Base-by-base conservation (phyloP, 1,140 invertebrate genomes). In the Acarapis woodi region DNA sequence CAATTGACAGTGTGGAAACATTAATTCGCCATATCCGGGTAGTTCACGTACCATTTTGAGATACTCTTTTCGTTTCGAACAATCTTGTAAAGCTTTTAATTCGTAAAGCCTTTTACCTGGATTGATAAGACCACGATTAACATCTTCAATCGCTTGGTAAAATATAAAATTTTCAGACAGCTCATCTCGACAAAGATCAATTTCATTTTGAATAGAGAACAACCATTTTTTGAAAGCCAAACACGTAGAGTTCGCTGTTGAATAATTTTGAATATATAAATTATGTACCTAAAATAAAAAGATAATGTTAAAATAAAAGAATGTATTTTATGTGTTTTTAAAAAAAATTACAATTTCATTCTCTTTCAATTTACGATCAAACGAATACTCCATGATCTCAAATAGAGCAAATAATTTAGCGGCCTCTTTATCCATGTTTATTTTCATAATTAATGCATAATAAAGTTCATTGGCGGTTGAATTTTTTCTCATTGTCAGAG, bases 231-330 rank as follows among this genome's bases (percentile, higher is more conserved):
- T 65, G 29, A 99, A 62, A 35, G 71, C 67, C n/a, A 97, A 62
- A 55, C 90, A 97, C 10, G 82, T 90, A 35, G 78, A 77, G 20
- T 80, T 85, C 18, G 87, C 87, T n/a, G 88, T 96, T 42, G 78
- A 88, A 51, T 96, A 96, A 58, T 97, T 97, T 60, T 96, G 85
- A 46, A 97, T 87, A 55, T 97, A 97, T 33, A 97, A 62, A 48
- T 85, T 82, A 57, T 97, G 87, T 19, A 39, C n/a, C n/a, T n/a
- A n/a, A n/a, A 16, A 34, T 37, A 40, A n/a, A n/a, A n/a, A n/a
- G n/a, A n/a, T n/a, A n/a, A n/a, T n/a, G n/a, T n/a, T n/a, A n/a
- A n/a, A n/a, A n/a, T n/a, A n/a, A n/a, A n/a, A n/a, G n/a, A n/a
- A n/a, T n/a, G n/a, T n/a, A n/a, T n/a, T n/a, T n/a, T n/a, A n/a